A percentile compares a stretch with the other conserved stretches of the same genome.
Conservation (phyloP, 2,888 invertebrate genomes). For the Stegophylla sp. region DNA sequence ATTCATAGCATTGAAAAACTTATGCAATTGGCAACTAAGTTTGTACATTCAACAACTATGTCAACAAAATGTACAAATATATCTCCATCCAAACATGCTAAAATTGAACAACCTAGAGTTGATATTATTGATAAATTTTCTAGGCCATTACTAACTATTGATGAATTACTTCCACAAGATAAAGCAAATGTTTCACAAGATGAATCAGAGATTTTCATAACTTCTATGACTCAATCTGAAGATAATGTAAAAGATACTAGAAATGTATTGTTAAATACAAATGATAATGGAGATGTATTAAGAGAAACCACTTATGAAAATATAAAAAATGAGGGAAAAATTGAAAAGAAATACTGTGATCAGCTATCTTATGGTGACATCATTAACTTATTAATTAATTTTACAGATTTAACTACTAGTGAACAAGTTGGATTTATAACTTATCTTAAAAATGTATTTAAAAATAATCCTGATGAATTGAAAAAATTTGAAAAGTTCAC, state of each 20-base stretch:
- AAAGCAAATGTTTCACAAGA: conserved; percentile 80
- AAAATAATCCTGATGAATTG: conserved; percentile 78
- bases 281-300: conserved; percentile 61
- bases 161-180: conserved; percentile 79
- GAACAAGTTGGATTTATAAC: conserved; percentile 84
- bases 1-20: conserved; percentile 79
- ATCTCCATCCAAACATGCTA: too few species aligned
- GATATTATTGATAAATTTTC: conserved; percentile 76
- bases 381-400: conserved; percentile 80
- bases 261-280: conserved; percentile 61
- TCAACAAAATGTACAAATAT: conserved; percentile 11
- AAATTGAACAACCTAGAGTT: conserved; percentile 59
- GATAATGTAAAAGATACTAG: conserved; percentile 61
- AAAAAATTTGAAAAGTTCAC: conserved; percentile 80
- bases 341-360: too few species aligned
- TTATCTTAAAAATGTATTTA: conserved; percentile 81
- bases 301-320: conserved; percentile 59
- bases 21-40: conserved; percentile 71
- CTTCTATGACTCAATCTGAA: conserved; percentile 74
- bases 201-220: conserved; percentile 80
- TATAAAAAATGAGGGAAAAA: too few species aligned
- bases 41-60: conserved; percentile 39
- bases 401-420: conserved; percentile 79
- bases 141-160: conserved; percentile 82
- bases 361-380: conserved; percentile 82